These are phyloP conservation scores for Scelioninae gen. 1 DNA, from an alignment of 2,888 invertebrate species.

Conservation along the genomic window DNA sequence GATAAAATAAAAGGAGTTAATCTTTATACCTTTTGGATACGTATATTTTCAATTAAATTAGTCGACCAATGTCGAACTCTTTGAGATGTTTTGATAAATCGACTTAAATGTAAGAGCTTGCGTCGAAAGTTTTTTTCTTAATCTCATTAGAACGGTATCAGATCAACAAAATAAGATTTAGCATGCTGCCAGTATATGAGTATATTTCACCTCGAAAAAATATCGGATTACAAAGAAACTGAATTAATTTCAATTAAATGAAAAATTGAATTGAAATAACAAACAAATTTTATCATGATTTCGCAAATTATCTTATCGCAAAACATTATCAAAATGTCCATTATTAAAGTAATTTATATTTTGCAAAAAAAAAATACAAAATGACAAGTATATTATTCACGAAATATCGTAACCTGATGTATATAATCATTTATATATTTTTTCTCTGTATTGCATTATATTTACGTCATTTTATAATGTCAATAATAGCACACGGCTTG, in stretches of 20 bases:
- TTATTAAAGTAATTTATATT: too few relatives aligned
- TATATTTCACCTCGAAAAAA: neutral
- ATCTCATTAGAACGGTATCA: conserved; percentile 33
- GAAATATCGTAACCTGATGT: neutral
- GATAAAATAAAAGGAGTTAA: too few relatives aligned
- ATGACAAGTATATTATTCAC: too few relatives aligned
- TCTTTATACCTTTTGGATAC: too few relatives aligned
- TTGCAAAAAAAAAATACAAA: too few relatives aligned
- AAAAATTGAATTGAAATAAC: too few relatives aligned
- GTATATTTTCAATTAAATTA: too few relatives aligned
- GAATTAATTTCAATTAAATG: too few relatives aligned
- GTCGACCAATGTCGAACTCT: neutral
- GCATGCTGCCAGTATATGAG: conserved; percentile 18
- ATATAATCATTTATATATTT: neutral
- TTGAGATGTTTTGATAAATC: conserved; percentile 15
- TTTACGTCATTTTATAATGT: conserved; percentile 43
- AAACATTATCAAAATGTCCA: too few relatives aligned
- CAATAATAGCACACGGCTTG: conserved; percentile 28
- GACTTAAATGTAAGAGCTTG: conserved; percentile 23
- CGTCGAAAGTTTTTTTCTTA: conserved; percentile 32
- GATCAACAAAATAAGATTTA: conserved; percentile 39
- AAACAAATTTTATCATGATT: too few relatives aligned
- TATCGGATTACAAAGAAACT: too few relatives aligned
- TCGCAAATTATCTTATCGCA: too few relatives aligned
- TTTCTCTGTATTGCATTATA: neutral